Conservation (phyloP, 2,797 vertebrate species). For the Hybognathus amarus region DNA sequence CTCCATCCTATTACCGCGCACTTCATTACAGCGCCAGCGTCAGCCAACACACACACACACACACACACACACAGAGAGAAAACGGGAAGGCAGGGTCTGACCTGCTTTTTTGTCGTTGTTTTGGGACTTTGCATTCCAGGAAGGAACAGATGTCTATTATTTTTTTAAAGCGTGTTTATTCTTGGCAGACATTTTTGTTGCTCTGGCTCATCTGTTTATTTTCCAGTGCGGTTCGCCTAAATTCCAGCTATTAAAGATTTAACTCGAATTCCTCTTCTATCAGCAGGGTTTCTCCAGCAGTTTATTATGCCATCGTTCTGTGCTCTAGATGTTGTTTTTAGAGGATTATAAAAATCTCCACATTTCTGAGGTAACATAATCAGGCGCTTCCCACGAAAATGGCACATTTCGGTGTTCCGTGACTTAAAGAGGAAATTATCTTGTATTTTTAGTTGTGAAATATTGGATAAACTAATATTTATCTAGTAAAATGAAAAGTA, state of each 20-base stretch:
- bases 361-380: not conserved
- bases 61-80: conserved; percentile 59
- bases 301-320: not conserved
- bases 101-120: conserved; percentile 75
- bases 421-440: not conserved
- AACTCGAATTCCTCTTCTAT: conserved; percentile 63
- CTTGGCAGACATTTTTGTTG: conserved; percentile 68
- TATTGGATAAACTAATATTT: not conserved
- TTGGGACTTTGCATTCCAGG: conserved; percentile 68
- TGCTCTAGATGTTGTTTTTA: not conserved
- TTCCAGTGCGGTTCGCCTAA: conserved; percentile 75
- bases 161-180: conserved; percentile 75
- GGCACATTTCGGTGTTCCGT: not conserved
- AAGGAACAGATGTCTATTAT: conserved; percentile 79
- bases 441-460: not conserved
- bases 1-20: conserved; percentile 82
- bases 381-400: not conserved
- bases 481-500: not conserved
- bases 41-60: conserved; percentile 73
- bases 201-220: conserved; percentile 67
- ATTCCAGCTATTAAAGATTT: conserved; percentile 79
- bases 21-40: conserved; percentile 80
- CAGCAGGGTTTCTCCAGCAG: conserved; percentile 22
- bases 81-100: conserved; percentile 72
- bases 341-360: not conserved